Base-by-base conservation (phyloP, 1,140 invertebrate genomes). In the Acromyrmex echinatior region DNA sequence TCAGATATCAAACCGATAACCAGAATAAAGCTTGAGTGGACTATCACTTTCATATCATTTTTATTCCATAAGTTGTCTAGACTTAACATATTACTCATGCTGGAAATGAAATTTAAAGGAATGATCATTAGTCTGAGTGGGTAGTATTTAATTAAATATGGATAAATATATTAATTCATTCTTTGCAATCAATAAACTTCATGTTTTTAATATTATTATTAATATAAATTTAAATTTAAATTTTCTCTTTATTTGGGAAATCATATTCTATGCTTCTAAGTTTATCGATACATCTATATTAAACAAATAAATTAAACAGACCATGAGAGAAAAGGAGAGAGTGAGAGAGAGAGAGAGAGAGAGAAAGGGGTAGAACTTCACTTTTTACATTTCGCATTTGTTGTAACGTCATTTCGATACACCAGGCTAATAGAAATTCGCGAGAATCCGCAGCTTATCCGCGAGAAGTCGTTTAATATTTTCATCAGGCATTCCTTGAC, bases 401-500 rank as follows among this genome's bases (percentile, higher is more conserved):
- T 18, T 39, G 39, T 65, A 79, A 65, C 25, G 21, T 62, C 21
- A 66, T 70, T 56, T 53, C 28, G 65, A 70, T 70, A 31, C n/a
- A 63, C 35, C 58, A 21, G 3, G n/a, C 14, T 62, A 28, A 65
- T 65, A n/a, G 28, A 4, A 68, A 80, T 35, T 65, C 18, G 39
- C 39, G 76, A 73, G 51, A 74, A 45, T 18, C 16, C 16, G 35
- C 21, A 45, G 35, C n/a, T 80, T 56, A 58, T 71, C 35, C 16
- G 31, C 21, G 35, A 60, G 56, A 60, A 71, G 21, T 71, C 79
- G 28, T 58, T 81, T 71, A 71, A 74, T 62, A 73, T 82, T 82
- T 82, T 82, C 68, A 82, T 82, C 80, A 65, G 60, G n/a, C 76
- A 31, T 71, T 39, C 21, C 63, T 9, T 18, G 31, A 81, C 49